A percentile compares a stretch with the other conserved stretches of the same genome.
Evolutionary conservation across 2,113 vertebrate species (phyloP).

Genomic region (Cairina moschata): DNA sequence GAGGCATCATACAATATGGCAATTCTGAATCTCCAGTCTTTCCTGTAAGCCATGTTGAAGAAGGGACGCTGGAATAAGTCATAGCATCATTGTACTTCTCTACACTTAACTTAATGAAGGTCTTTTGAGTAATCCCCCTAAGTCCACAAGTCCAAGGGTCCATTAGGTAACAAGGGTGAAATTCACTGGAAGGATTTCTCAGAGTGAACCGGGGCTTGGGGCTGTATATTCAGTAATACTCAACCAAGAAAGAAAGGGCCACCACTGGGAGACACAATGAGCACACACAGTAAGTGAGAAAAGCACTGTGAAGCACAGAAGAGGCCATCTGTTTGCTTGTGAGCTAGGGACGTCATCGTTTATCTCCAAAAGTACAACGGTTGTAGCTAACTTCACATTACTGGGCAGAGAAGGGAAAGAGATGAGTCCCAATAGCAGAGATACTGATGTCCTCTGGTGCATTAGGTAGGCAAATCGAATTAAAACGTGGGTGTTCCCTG

Average conservation of each 20-base stretch:
- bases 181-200: neutral
- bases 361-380: neutral
- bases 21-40: neutral
- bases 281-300: neutral
- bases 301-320: neutral
- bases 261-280: neutral
- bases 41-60: neutral
- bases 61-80: neutral
- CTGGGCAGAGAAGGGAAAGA: neutral
- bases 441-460: neutral
- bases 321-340: neutral
- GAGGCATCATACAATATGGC: neutral
- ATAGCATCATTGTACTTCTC: neutral
- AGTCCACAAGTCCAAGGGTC: neutral
- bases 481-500: neutral
- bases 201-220: neutral
- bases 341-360: neutral
- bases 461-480: neutral
- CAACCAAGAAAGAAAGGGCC: neutral
- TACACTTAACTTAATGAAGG: neutral
- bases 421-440: neutral
- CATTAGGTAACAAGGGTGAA: neutral
- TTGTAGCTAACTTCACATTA: neutral
- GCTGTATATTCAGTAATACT: neutral
- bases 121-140: neutral